Base-by-base conservation (phyloP, 2,888 invertebrate species). In the Ophion costatus region DNA sequence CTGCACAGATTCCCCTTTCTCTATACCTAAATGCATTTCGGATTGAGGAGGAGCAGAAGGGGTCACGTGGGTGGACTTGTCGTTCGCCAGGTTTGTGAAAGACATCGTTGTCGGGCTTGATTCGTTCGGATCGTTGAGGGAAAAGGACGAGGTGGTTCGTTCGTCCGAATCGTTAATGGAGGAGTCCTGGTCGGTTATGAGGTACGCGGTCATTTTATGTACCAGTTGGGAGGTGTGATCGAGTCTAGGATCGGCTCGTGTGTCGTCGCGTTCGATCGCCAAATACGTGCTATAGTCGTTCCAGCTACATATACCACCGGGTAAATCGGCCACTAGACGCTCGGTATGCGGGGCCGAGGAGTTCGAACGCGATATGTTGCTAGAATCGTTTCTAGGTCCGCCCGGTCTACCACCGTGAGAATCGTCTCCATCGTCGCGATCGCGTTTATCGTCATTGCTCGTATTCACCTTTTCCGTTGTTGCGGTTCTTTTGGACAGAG, bases 231-330 rank as follows among this genome's bases (percentile, higher is more conserved):
- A 83, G 7, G 86, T 84, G 20, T 88, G 88, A 83, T 89, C 89
- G 59, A 86, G 83, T 69, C 82, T 79, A 17, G 83, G 80, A 84
- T 85, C 87, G 79, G 82, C 80, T 61, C 63, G 85, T 73, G 81
- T 63, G 78, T 85, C 73, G 66, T 85, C 89, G 81, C 82, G 87
- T 93, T 96, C 96, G 90, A 95, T 92, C 90, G 96, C 95, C 90
- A 97, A 94, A 91, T 97, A 97, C 73, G 97, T 97, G 92, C 97
- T 97, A 92, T 97, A 95, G 92, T 97, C 97, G 92, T 96, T 96
- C 97, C 97, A 97, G 92, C 96, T 96, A 93, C 97, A 97, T 89
- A 97, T 95, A 79, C 97, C 97, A 85, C 97, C 97, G 7, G 97
- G 97, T 87, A 97, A 94, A 94, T 97, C 96, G 91, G 96, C 96